Evolutionary conservation across 23 tunicate species (phyloP).

Genomic region (Ascidia mentula): DNA sequence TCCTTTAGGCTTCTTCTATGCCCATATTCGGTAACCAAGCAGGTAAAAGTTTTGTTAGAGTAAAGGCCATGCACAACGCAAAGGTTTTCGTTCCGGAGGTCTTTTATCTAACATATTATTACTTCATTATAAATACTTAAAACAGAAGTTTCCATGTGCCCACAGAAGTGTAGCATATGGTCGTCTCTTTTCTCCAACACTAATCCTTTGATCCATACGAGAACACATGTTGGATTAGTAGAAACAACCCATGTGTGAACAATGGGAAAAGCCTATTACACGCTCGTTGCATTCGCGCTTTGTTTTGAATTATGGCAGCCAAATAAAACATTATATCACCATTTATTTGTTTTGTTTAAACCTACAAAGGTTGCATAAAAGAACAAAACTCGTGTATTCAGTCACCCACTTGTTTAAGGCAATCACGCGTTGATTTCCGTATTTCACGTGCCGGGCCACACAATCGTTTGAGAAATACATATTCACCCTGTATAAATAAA

Average conservation of each 20-base stretch:
- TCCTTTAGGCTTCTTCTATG: constrained; percentile 39
- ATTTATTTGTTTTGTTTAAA: too few species aligned
- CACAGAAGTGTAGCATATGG: not conserved
- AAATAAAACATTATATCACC: too few species aligned
- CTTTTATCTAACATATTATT: constrained; percentile 18
- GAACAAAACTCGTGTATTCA: too few species aligned
- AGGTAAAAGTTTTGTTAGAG: constrained; percentile 33
- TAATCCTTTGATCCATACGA: not conserved
- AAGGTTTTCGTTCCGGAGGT: constrained; percentile 75
- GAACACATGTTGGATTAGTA: not conserved
- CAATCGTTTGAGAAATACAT: constrained; percentile 48
- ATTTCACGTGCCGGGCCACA: constrained; percentile 19
- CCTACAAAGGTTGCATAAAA: too few species aligned
- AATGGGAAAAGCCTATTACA: not conserved
- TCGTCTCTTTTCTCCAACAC: not conserved
- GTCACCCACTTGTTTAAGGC: constrained; percentile 28
- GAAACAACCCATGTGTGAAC: not conserved
- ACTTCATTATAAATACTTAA: not conserved
- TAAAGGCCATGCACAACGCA: constrained; percentile 55
- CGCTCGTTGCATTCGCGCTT: not conserved
- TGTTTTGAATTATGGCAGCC: too few species aligned
- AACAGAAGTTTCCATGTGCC: not conserved
- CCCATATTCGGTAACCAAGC: constrained; percentile 74
- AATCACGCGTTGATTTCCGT: constrained; percentile 11
- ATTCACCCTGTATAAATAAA: constrained; percentile 46